Evolutionary conservation across 2,113 vertebrate genomes (phyloP).

Genomic region (Tragelaphus buxtoni): DNA sequence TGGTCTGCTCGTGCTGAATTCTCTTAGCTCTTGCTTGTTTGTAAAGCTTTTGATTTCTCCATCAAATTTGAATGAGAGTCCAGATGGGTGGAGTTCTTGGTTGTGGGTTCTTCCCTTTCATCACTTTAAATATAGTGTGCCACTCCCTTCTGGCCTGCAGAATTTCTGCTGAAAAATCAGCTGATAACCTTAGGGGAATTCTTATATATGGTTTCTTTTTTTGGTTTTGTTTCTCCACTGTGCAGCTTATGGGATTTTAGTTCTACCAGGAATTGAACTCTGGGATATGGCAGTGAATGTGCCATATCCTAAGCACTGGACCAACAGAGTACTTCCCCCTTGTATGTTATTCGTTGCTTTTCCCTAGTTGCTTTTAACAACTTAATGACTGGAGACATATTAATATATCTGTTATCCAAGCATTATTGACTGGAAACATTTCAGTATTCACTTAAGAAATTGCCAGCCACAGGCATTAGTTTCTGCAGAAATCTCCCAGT

Average conservation of each 20-base stretch:
- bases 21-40: background rate
- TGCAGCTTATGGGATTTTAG: background rate
- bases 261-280: background rate
- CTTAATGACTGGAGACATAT: background rate
- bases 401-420: background rate
- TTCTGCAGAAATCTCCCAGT: background rate
- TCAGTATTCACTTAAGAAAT: background rate
- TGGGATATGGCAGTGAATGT: background rate
- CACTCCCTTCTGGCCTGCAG: background rate
- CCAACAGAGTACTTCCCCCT: background rate
- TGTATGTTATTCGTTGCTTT: background rate
- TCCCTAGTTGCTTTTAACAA: background rate
- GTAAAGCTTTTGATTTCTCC: background rate
- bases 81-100: background rate
- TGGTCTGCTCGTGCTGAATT: background rate
- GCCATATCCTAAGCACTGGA: background rate
- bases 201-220: background rate
- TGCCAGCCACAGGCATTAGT: background rate
- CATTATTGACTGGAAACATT: background rate
- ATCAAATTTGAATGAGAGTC: background rate
- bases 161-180: background rate
- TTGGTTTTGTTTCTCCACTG: background rate
- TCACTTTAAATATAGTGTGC: background rate
- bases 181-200: background rate
- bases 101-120: background rate